phyloP scores from a whole-genome alignment of 2,888 invertebrate genomes.

The Anthophora plumipes region DNA sequence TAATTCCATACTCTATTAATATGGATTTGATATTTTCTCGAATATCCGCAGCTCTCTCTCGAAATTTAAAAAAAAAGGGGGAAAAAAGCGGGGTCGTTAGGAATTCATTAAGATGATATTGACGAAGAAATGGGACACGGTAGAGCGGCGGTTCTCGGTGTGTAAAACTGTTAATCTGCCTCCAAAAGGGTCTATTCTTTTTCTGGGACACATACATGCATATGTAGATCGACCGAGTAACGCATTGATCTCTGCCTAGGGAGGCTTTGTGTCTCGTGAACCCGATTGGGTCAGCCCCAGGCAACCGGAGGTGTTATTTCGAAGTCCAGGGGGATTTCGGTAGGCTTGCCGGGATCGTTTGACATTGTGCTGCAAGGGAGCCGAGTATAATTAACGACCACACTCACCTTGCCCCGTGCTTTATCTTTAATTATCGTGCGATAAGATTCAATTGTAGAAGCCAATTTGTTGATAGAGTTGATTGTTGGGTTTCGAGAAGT shows the following conservation, averaged over 20 bases:
- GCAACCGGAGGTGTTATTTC: conserved; percentile 54
- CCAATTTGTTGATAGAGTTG: conserved; percentile 35
- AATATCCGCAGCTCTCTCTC: neutral
- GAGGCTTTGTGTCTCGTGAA: conserved; percentile 54
- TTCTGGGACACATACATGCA: conserved; percentile 18
- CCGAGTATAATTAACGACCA: conserved; percentile 62
- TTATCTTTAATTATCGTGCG: conserved; percentile 57
- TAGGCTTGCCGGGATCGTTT: conserved; percentile 53
- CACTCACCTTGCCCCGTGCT: conserved; percentile 30
- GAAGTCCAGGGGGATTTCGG: conserved; percentile 57
- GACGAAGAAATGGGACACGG: neutral
- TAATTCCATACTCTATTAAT: too few relatives aligned
- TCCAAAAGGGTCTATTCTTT: conserved; percentile 43
- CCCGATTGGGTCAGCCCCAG: conserved; percentile 57
- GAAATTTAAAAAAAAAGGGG: neutral
- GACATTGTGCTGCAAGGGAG: conserved; percentile 34
- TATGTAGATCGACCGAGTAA: conserved; percentile 15
- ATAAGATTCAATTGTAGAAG: conserved; percentile 52
- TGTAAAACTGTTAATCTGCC: conserved; percentile 51
- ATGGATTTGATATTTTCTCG: neutral
- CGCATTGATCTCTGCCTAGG: conserved; percentile 62
- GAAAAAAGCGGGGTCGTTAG: neutral
- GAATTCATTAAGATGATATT: conserved; percentile 22
- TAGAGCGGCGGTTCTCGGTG: neutral
- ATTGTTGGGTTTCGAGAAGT: conserved; percentile 28